Base-by-base conservation (phyloP, 1,140 invertebrate genomes). In the Macrobrachium rosenbergii region DNA sequence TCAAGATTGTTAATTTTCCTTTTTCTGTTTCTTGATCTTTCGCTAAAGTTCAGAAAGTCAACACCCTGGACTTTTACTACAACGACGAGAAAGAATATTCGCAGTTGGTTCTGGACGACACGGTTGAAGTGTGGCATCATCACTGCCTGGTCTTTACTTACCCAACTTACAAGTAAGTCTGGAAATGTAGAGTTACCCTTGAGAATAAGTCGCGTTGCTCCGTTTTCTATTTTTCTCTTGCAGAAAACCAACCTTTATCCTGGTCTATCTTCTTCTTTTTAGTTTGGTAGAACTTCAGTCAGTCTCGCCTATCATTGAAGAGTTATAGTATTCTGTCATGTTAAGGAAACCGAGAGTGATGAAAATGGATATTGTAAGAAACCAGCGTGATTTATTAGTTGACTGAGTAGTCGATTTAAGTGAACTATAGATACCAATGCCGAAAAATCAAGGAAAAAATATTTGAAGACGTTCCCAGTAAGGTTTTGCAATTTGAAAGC, bases 101-200 rank as follows among this genome's bases (percentile, higher is more conserved):
- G 7, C 17, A 37, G 45, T 16, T 75, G 23, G 72, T 75, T 19
- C 23, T 75, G 72, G 72, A 75, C 28, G 72, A 79, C 59, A 79
- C 77, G 7, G 7, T 62, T 10, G 77, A 62, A 21, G n/a, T 60
- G 19, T 79, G 77, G 77, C 77, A 79, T 28, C 77, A 60, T 21
- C 77, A 79, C 77, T 79, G 77, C 28, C 63, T 62, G 16, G 77
- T 79, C 77, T 62, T 62, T 52, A 62, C 52, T 28, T 52, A 60
- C 77, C 58, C 77, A 23, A 62, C 58, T 60, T 79, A 62, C 77
- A 79, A 60, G 77, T 62, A 12, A n/a, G 77, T 60, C 8, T 21
- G 17, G 16, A n/a, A 17, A 23, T 28, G 12, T 21, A 58, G 14
- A 58, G 14, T 11, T n/a, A 10, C 17, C 19, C 43, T 78, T 12